Conservation (phyloP, 2,113 vertebrate genomes). For the Osmerus eperlanus region DNA sequence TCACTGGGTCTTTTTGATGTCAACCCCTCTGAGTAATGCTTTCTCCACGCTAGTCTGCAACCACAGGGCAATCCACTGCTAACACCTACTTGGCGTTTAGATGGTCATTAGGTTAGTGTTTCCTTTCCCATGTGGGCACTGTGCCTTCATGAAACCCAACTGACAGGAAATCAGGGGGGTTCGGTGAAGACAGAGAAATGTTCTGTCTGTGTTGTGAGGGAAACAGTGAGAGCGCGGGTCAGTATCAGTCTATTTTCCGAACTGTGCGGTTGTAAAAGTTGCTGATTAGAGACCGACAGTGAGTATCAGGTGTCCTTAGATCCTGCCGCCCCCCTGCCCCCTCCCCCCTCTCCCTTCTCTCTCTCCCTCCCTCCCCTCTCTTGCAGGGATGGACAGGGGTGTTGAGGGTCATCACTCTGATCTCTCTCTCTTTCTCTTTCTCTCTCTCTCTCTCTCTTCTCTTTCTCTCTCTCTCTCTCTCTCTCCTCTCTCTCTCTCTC, state of each 20-base stretch:
- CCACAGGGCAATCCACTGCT: neutral
- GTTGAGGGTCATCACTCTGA: too few relatives aligned
- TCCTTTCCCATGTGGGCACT: slow-evolving; percentile 10
- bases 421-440: too few relatives aligned
- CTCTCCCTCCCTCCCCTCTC: too few relatives aligned
- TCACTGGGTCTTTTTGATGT: too few relatives aligned
- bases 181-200: neutral
- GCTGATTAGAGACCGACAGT: slow-evolving; percentile 42
- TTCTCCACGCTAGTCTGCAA: too few relatives aligned
- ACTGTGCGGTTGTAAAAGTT: slow-evolving; percentile 50
- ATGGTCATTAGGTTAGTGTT: neutral
- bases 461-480: too few relatives aligned
- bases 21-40: too few relatives aligned
- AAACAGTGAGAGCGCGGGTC: slow-evolving; percentile 43
- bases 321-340: neutral
- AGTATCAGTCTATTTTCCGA: slow-evolving; percentile 47
- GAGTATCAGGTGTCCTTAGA: neutral
- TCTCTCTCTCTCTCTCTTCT: too few relatives aligned
- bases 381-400: too few relatives aligned
- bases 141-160: slow-evolving; percentile 16
- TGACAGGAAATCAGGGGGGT: neutral
- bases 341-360: too few relatives aligned
- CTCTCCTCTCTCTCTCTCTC: too few relatives aligned
- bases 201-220: slow-evolving; percentile 6
- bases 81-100: neutral